These are phyloP conservation scores for Troides oblongomaculatus DNA, from an alignment of 2,888 invertebrate species.

Conservation along the genomic window DNA sequence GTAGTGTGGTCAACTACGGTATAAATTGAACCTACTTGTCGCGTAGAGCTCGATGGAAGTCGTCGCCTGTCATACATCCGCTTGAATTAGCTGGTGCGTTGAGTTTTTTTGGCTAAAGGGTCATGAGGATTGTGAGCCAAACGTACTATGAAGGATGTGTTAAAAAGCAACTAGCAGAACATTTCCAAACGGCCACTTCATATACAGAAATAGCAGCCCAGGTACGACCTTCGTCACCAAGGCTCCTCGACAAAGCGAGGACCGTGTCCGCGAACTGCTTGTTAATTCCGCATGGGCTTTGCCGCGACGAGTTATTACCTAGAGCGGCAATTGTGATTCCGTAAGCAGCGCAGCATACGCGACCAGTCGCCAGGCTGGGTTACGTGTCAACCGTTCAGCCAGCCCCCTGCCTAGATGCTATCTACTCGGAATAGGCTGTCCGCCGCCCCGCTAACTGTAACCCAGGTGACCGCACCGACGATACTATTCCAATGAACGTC, in stretches of 20 bases:
- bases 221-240: constrained; percentile 19
- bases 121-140: too few species aligned
- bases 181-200: constrained; percentile 1
- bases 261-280: constrained; percentile 41
- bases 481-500: constrained; percentile 6
- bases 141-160: too few species aligned
- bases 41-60: too few species aligned
- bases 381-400: constrained; percentile 34
- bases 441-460: constrained; percentile 30
- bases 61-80: too few species aligned
- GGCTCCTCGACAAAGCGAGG: constrained; percentile 13
- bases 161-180: too few species aligned
- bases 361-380: constrained; percentile 34
- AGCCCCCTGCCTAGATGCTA: constrained; percentile 20
- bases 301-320: constrained; percentile 57
- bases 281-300: constrained; percentile 45
- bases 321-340: constrained; percentile 57
- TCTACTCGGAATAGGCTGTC: constrained; percentile 12
- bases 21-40: too few species aligned
- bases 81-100: too few species aligned
- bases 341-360: constrained; percentile 42
- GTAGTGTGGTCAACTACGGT: too few species aligned
- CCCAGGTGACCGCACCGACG: constrained; percentile 11
- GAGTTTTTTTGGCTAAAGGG: too few species aligned
- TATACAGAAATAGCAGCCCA: constrained; percentile 13